Evolutionary conservation across 2,113 vertebrate species (phyloP).

Genomic region (Chascanopsetta lugubris): DNA sequence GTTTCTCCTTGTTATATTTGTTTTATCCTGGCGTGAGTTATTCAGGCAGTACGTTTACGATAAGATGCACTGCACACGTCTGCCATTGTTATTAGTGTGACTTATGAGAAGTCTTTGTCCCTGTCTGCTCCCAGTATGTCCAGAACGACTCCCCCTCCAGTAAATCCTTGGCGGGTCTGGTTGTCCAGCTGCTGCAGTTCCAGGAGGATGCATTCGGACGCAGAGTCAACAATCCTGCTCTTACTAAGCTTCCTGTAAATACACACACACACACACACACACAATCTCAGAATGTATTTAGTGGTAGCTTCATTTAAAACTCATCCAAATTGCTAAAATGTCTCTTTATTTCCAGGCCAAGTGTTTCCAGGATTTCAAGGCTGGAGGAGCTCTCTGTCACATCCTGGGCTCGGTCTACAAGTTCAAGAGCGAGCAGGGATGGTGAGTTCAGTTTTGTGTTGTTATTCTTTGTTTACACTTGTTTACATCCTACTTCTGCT

Average conservation of each 20-base stretch:
- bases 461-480: no score
- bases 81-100: neutral
- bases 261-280: neutral
- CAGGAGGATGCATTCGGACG: slow-evolving; percentile 98
- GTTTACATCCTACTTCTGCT: no score
- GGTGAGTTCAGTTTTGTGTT: slow-evolving; percentile 88
- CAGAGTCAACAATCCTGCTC: slow-evolving; percentile 96
- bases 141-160: slow-evolving; percentile 96
- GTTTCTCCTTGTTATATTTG: no score
- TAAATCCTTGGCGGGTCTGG: slow-evolving; percentile 91
- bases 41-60: no score
- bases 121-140: slow-evolving; percentile 83
- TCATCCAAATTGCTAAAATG: neutral
- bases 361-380: slow-evolving; percentile 98
- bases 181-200: slow-evolving; percentile 96
- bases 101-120: neutral
- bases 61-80: neutral
- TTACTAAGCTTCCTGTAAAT: slow-evolving; percentile 97
- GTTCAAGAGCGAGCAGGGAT: slow-evolving; percentile 97
- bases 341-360: slow-evolving; percentile 84
- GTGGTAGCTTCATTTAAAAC: no score
- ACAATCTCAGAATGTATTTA: no score
- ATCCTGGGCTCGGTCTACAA: slow-evolving; percentile 98
- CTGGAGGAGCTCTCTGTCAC: slow-evolving; percentile 94
- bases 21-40: no score